Percentiles rank a stretch among this genome's conserved stretches.
Evolutionary conservation across 2,888 invertebrate species (phyloP).

Genomic region (Limnephilus marmoratus): DNA sequence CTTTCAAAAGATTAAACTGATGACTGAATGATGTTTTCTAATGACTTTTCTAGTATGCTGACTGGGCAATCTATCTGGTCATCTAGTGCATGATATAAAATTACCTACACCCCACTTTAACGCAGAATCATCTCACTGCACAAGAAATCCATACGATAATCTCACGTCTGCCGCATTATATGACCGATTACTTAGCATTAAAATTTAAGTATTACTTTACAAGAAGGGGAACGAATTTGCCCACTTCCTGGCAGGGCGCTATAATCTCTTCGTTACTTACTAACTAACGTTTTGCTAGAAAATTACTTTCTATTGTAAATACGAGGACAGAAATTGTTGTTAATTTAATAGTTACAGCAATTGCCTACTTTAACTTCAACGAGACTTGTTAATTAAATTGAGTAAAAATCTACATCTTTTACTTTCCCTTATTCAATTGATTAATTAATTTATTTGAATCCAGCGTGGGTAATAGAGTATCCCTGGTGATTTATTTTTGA

Average conservation of each 20-base stretch:
- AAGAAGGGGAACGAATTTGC: background rate
- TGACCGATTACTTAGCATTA: background rate
- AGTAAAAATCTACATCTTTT: background rate
- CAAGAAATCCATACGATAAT: background rate
- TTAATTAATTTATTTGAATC: background rate
- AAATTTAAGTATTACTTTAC: background rate
- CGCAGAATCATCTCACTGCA: background rate
- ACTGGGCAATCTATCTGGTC: background rate
- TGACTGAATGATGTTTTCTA: no score
- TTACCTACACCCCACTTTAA: background rate
- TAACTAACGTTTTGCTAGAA: background rate
- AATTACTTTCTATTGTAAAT: background rate
- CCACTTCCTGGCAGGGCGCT: background rate
- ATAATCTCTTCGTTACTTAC: background rate
- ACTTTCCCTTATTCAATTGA: background rate
- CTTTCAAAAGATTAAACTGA: no score
- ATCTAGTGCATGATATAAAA: background rate
- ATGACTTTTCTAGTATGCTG: background rate
- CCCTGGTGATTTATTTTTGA: no score
- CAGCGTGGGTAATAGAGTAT: background rate
- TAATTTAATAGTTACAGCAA: no score
- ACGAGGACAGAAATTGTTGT: no score
- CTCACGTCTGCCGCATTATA: background rate
- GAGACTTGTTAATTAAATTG: background rate
- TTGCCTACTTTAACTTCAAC: background rate